A percentile compares a stretch with the other conserved stretches of the same genome.
Evolutionary conservation across 2,113 vertebrate genomes (phyloP).

Genomic region (Orientallactaga bullata): DNA sequence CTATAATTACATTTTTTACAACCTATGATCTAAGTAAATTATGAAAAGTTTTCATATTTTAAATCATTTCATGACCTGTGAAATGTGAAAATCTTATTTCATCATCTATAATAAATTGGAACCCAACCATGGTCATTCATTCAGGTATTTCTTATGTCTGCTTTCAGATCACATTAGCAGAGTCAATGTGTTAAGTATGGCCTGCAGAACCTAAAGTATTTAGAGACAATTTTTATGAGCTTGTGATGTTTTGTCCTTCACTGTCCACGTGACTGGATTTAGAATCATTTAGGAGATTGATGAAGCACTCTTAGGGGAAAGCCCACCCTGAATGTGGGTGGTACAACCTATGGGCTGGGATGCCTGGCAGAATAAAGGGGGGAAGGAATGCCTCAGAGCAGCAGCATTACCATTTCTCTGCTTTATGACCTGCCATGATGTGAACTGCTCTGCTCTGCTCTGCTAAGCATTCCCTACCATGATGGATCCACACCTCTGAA

Average conservation of each 20-base stretch:
- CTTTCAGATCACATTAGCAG: not conserved
- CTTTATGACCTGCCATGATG: not conserved
- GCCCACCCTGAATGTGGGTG: not conserved
- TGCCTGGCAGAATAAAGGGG: not conserved
- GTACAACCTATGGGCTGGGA: not conserved
- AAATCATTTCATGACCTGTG: not conserved
- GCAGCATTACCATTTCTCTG: not conserved
- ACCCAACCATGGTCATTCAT: not conserved
- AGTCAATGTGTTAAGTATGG: not conserved
- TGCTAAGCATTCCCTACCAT: not conserved
- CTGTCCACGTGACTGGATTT: not conserved
- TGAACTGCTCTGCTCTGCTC: not conserved
- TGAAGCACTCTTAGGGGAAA: not conserved
- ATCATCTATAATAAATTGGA: not conserved
- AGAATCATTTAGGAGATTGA: not conserved
- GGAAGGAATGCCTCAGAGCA: not conserved
- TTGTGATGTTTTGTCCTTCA: not conserved
- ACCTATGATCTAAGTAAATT: not conserved
- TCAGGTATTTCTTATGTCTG: not conserved
- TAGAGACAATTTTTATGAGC: constrained; percentile 26
- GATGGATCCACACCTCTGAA: not conserved
- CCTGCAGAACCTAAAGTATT: not conserved
- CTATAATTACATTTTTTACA: not conserved
- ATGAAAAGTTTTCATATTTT: not conserved
- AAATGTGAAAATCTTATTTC: constrained; percentile 29